Evolutionary conservation across 2,113 vertebrate genomes (phyloP).

Genomic region (Phalacrocorax carbo): DNA sequence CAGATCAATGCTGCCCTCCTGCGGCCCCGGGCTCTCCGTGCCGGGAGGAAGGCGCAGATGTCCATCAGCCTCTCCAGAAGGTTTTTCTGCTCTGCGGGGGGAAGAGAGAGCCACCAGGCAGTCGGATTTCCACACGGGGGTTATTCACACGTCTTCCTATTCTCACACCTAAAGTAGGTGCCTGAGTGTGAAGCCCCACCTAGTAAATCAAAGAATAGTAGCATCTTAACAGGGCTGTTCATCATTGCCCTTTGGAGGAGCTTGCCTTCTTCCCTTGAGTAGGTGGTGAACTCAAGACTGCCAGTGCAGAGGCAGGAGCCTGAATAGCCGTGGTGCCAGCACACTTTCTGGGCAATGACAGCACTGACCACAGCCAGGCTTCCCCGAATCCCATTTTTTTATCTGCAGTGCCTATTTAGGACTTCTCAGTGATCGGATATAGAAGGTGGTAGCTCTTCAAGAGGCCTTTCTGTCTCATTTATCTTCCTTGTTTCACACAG

Average conservation of each 20-base stretch:
- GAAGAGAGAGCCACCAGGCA: neutral
- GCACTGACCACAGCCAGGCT: neutral
- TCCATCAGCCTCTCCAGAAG: accelerated
- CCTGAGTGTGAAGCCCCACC: neutral
- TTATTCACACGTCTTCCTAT: neutral
- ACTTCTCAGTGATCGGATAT: neutral
- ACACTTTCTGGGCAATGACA: neutral
- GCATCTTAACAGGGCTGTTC: neutral
- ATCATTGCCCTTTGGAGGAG: neutral
- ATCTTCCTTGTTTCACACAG: neutral
- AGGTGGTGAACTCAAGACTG: neutral
- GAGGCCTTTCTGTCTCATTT: neutral
- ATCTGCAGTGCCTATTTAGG: neutral
- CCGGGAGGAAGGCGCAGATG: accelerated
- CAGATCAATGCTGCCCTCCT: conserved; percentile 53
- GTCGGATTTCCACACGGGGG: neutral
- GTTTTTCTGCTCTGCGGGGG: neutral
- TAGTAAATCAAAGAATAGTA: neutral
- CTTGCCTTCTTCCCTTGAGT: neutral
- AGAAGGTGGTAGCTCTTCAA: neutral
- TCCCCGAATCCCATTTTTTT: neutral
- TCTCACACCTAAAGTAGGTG: neutral
- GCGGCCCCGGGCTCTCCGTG: neutral
- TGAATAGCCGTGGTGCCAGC: neutral
- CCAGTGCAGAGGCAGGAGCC: neutral